These are phyloP conservation scores for Xanthorhoe designata DNA, from an alignment of 2,888 invertebrate species.

Conservation along the genomic window DNA sequence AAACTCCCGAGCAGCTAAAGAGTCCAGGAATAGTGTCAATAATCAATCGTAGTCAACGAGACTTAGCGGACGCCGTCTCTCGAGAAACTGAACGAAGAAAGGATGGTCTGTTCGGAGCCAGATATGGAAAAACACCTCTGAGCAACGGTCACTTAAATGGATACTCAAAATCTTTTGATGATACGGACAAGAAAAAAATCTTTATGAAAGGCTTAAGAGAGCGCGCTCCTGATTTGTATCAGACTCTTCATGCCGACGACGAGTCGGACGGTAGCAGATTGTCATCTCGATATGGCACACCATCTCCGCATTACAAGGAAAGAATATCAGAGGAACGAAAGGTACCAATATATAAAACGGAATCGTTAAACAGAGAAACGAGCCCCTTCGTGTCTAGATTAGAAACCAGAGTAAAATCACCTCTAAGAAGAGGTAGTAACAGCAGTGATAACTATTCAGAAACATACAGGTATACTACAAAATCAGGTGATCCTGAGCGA, in stretches of 20 bases:
- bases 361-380: slow-evolving; percentile 77
- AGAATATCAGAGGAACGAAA: slow-evolving; percentile 77
- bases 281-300: slow-evolving; percentile 77
- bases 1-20: slow-evolving; percentile 90
- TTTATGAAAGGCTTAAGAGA: slow-evolving; percentile 89
- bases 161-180: slow-evolving; percentile 74
- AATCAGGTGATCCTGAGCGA: slow-evolving; percentile 87
- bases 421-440: slow-evolving; percentile 87
- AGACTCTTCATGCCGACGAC: slow-evolving; percentile 88
- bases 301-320: slow-evolving; percentile 80
- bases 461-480: slow-evolving; percentile 89
- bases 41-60: slow-evolving; percentile 93
- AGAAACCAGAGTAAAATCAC: slow-evolving; percentile 76
- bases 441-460: slow-evolving; percentile 90
- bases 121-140: slow-evolving; percentile 84
- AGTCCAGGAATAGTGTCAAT: slow-evolving; percentile 95
- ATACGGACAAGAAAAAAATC: slow-evolving; percentile 87
- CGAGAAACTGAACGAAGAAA: slow-evolving; percentile 81
- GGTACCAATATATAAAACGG: slow-evolving; percentile 77
- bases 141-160: slow-evolving; percentile 81
- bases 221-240: slow-evolving; percentile 90
- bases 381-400: slow-evolving; percentile 79
- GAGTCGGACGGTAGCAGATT: slow-evolving; percentile 81
- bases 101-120: slow-evolving; percentile 83
- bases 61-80: slow-evolving; percentile 88